phyloP scores from a whole-genome alignment of 2,888 invertebrate species.

The Mythimna ferrago region DNA sequence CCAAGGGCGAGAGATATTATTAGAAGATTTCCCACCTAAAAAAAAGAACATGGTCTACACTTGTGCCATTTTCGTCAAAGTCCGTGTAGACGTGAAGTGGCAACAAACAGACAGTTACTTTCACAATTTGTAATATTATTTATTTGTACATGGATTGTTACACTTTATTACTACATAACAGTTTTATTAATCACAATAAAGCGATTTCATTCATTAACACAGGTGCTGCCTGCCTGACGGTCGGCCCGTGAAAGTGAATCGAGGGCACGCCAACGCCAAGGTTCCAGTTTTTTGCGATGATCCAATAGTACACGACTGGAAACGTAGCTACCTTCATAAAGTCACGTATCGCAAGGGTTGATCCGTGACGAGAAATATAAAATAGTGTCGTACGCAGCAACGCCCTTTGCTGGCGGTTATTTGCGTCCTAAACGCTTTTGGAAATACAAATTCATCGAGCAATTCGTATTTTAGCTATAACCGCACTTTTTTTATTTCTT shows the following conservation, averaged over 20 bases:
- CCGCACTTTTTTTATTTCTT: constrained; percentile 24
- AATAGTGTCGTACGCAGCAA: constrained; percentile 49
- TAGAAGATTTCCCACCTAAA: too few species aligned
- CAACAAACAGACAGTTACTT: too few species aligned
- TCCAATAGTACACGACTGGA: constrained; percentile 64
- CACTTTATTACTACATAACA: neutral
- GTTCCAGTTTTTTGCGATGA: constrained; percentile 72
- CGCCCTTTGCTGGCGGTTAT: constrained; percentile 46
- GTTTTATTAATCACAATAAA: constrained; percentile 59
- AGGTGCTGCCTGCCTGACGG: constrained; percentile 50
- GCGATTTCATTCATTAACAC: constrained; percentile 65
- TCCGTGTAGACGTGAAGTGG: too few species aligned
- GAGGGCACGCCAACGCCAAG: constrained; percentile 75
- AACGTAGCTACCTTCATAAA: constrained; percentile 66
- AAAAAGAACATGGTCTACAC: too few species aligned
- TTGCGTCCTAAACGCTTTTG: constrained; percentile 51
- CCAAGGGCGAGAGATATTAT: too few species aligned
- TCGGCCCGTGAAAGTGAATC: constrained; percentile 74
- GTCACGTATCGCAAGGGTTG: constrained; percentile 73
- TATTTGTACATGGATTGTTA: neutral
- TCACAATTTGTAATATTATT: too few species aligned
- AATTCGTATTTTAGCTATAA: constrained; percentile 31
- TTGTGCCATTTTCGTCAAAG: too few species aligned
- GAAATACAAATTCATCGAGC: constrained; percentile 57
- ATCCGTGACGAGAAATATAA: constrained; percentile 70